These are phyloP conservation scores for Platorchestia sp. DNA, from an alignment of 1,140 invertebrate genomes.

Conservation along the genomic window DNA sequence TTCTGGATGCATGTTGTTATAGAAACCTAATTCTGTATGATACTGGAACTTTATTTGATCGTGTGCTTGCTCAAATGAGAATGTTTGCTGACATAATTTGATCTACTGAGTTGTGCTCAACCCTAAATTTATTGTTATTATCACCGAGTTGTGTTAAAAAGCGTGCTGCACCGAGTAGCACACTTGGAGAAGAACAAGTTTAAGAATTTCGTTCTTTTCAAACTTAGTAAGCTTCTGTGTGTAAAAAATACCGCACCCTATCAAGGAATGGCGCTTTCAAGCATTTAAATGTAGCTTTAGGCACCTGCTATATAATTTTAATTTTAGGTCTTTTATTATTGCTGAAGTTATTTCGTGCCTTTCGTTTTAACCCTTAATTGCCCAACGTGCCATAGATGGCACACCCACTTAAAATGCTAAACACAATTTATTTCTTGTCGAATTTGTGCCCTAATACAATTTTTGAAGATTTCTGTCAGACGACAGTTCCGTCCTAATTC, in stretches of 20 bases:
- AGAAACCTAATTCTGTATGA: background rate
- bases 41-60: background rate
- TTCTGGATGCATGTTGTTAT: background rate
- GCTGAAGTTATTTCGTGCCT: background rate
- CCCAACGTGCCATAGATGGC: background rate
- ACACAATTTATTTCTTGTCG: background rate
- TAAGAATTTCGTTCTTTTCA: background rate
- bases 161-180: background rate
- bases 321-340: background rate
- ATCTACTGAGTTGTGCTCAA: background rate
- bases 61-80: background rate
- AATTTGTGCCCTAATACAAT: background rate
- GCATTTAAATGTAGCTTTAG: background rate
- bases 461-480: background rate
- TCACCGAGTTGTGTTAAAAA: too few species aligned
- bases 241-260: background rate
- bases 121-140: background rate
- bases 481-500: background rate
- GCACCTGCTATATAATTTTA: background rate
- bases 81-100: background rate
- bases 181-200: background rate
- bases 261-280: background rate
- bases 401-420: too few species aligned
- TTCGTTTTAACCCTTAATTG: background rate
- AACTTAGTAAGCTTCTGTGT: background rate